Evolutionary conservation across 2,888 invertebrate species (phyloP).

Genomic region (Baronia brevicornis): DNA sequence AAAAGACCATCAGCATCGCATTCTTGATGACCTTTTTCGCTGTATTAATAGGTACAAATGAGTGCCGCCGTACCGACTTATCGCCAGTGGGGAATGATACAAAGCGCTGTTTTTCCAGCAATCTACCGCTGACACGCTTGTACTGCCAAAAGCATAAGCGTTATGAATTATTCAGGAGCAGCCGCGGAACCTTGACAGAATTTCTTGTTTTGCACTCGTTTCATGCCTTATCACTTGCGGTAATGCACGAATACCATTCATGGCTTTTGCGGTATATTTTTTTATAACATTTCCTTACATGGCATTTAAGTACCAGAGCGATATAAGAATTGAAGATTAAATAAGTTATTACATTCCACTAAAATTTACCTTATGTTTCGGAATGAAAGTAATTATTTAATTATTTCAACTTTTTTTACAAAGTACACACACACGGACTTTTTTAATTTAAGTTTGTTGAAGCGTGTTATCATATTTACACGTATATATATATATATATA

Average conservation of each 20-base stretch:
- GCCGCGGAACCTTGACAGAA: slow-evolving; percentile 10
- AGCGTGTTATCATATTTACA: too few relatives aligned
- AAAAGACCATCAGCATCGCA: too few relatives aligned
- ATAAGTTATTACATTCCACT: too few relatives aligned
- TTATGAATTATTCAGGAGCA: slow-evolving; percentile 13
- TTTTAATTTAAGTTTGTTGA: too few relatives aligned
- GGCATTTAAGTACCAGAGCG: too few relatives aligned
- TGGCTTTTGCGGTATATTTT: not conserved
- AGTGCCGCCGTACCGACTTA: slow-evolving; percentile 1
- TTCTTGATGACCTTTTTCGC: not conserved
- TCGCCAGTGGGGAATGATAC: slow-evolving; percentile 8
- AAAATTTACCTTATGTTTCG: too few relatives aligned
- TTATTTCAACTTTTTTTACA: too few relatives aligned
- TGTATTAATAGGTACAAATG: slow-evolving; percentile 2
- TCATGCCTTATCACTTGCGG: slow-evolving; percentile 16
- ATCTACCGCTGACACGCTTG: slow-evolving; percentile 21
- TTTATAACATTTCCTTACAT: too few relatives aligned
- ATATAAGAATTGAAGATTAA: too few relatives aligned
- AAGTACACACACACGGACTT: too few relatives aligned
- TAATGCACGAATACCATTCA: slow-evolving; percentile 1
- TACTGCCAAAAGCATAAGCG: slow-evolving; percentile 22
- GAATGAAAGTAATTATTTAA: too few relatives aligned
- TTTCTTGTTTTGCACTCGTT: slow-evolving; percentile 14
- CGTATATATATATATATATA: too few relatives aligned
- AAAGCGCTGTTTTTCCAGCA: slow-evolving; percentile 20